Percentiles rank a stretch among this genome's conserved stretches.
Evolutionary conservation across 1,140 invertebrate species (phyloP).

Genomic region (Pentalonia nigronervosa): DNA sequence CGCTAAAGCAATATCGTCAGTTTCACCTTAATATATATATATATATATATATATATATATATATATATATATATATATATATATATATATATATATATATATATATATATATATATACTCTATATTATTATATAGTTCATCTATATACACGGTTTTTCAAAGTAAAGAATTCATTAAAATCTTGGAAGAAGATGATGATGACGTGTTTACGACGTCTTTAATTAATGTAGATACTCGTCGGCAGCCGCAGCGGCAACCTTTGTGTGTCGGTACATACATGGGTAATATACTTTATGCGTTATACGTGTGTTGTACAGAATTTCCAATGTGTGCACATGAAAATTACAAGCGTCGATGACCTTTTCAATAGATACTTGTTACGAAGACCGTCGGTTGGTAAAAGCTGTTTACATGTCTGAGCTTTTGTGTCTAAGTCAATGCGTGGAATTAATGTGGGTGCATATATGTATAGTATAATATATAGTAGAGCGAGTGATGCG

Average conservation of each 20-base stretch:
- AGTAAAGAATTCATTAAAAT: neutral
- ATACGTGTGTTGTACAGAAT: neutral
- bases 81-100: no score
- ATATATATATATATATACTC: no score
- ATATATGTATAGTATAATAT: neutral
- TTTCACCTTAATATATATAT: no score
- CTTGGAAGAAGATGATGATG: neutral
- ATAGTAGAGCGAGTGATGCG: neutral
- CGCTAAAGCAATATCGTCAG: no score
- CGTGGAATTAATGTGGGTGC: neutral
- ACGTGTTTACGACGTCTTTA: neutral
- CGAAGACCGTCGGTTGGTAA: neutral
- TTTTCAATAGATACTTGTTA: conserved; percentile 21
- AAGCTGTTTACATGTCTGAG: neutral
- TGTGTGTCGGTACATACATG: neutral
- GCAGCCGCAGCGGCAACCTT: neutral
- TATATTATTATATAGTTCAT: neutral
- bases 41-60: no score
- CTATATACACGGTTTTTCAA: neutral
- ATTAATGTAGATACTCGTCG: conserved; percentile 13
- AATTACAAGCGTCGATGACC: conserved; percentile 25
- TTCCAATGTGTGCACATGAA: neutral
- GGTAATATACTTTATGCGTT: neutral
- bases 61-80: no score
- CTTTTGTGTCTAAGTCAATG: conserved; percentile 11